These are phyloP conservation scores for Netelia virgata DNA, from an alignment of 2,888 invertebrate genomes.

Conservation along the genomic window DNA sequence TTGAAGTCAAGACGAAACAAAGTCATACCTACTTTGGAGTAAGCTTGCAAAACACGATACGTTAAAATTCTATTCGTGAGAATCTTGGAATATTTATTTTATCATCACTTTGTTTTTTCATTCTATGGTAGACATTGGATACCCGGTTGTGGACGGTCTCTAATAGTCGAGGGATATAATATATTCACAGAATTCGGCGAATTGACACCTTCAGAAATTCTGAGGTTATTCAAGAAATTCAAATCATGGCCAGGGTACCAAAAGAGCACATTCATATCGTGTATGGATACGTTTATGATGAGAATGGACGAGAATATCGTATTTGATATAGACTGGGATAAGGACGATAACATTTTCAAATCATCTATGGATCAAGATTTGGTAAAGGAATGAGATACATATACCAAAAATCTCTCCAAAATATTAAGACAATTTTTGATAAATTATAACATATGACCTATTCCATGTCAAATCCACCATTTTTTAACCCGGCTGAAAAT, in stretches of 20 bases:
- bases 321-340: not conserved
- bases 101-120: not conserved
- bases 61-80: slow-evolving; percentile 45
- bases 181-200: slow-evolving; percentile 91
- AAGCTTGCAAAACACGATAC: slow-evolving; percentile 82
- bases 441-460: not conserved
- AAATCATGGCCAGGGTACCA: slow-evolving; percentile 73
- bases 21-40: slow-evolving; percentile 92
- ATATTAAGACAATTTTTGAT: not conserved
- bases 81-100: not conserved
- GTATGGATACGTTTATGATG: slow-evolving; percentile 16
- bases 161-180: slow-evolving; percentile 87
- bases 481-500: too few relatives aligned
- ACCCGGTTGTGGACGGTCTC: slow-evolving; percentile 90
- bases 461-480: too few relatives aligned
- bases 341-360: slow-evolving; percentile 50
- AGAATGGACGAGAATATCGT: slow-evolving; percentile 30
- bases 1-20: slow-evolving; percentile 87
- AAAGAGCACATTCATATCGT: slow-evolving; percentile 53
- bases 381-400: not conserved
- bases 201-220: slow-evolving; percentile 88
- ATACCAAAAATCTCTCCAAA: not conserved
- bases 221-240: slow-evolving; percentile 88
- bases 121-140: slow-evolving; percentile 88
- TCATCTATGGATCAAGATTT: slow-evolving; percentile 10